Conservation (phyloP, 1,140 invertebrate genomes). For the Drosophila pectinifera region DNA sequence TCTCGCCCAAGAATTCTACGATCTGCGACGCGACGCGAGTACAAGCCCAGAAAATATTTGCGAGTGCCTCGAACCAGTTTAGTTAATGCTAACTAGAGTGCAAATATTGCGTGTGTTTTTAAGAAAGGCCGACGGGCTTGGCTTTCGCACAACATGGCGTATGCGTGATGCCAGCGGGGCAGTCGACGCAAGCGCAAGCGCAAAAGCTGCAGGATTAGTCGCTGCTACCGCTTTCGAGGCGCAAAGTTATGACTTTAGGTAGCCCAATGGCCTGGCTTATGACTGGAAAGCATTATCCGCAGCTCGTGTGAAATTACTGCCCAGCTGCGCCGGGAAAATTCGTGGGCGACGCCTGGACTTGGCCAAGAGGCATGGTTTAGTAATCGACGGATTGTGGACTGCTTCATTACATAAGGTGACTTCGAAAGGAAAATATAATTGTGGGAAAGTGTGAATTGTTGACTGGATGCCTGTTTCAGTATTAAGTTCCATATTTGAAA, state of each 20-base stretch:
- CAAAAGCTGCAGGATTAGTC: slow-evolving; percentile 37
- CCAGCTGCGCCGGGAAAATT: not conserved
- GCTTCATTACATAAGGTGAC: slow-evolving; percentile 25
- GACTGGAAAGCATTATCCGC: slow-evolving; percentile 40
- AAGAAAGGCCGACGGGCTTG: slow-evolving; percentile 62
- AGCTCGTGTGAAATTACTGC: slow-evolving; percentile 27
- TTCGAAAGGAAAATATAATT: slow-evolving; percentile 5
- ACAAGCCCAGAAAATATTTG: slow-evolving; percentile 17
- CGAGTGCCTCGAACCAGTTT: slow-evolving; percentile 42
- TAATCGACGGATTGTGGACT: slow-evolving; percentile 8
- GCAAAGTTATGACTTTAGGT: slow-evolving; percentile 46
- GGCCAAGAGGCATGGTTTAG: slow-evolving; percentile 18
- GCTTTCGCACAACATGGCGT: slow-evolving; percentile 61
- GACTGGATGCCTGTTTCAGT: not conserved
- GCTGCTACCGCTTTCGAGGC: slow-evolving; percentile 20
- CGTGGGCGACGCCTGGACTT: slow-evolving; percentile 38
- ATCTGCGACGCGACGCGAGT: too few relatives aligned
- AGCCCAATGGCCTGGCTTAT: slow-evolving; percentile 44
- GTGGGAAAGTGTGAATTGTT: slow-evolving; percentile 4
- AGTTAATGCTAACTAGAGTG: slow-evolving; percentile 40
- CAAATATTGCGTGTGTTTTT: slow-evolving; percentile 54
- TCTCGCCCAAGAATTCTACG: slow-evolving; percentile 32
- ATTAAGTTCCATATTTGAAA: not conserved
- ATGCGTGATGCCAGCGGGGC: slow-evolving; percentile 59
- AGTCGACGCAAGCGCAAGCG: slow-evolving; percentile 34